These are phyloP conservation scores for Salticus scenicus DNA, from an alignment of 2,888 invertebrate genomes.

Conservation along the genomic window DNA sequence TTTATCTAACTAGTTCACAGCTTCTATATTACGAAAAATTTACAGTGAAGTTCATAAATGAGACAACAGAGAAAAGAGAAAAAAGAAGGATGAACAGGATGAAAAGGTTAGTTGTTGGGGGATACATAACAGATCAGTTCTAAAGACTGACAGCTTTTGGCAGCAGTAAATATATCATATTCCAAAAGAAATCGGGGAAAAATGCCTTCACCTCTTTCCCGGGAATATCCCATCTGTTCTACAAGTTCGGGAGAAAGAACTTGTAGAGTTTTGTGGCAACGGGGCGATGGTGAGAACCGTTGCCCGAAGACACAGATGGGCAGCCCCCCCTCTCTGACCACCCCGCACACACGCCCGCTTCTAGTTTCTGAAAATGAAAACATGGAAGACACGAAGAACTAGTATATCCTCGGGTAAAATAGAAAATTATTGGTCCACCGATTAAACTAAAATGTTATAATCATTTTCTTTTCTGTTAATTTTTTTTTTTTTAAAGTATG, in stretches of 20 bases:
- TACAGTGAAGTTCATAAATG: too few relatives aligned
- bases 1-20: too few relatives aligned
- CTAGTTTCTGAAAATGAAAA: not conserved
- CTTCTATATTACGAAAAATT: too few relatives aligned
- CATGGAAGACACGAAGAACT: not conserved
- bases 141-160: too few relatives aligned
- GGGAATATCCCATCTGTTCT: not conserved
- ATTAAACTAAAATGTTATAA: too few relatives aligned
- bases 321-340: not conserved
- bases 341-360: not conserved
- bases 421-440: not conserved
- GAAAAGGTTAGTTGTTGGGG: too few relatives aligned
- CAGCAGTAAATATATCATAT: not conserved
- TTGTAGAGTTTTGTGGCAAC: conserved; percentile 46
- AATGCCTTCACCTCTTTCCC: not conserved
- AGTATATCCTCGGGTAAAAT: not conserved
- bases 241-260: not conserved
- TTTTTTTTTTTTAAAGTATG: too few relatives aligned
- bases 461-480: too few relatives aligned
- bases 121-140: too few relatives aligned
- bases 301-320: conserved; percentile 38
- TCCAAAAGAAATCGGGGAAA: not conserved
- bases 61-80: too few relatives aligned
- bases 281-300: conserved; percentile 44
- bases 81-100: too few relatives aligned